Evolutionary conservation across 2,888 invertebrate species (phyloP), one percentile per base, ranked within the genome.

Genomic region (Meghimatium bilineatum): DNA sequence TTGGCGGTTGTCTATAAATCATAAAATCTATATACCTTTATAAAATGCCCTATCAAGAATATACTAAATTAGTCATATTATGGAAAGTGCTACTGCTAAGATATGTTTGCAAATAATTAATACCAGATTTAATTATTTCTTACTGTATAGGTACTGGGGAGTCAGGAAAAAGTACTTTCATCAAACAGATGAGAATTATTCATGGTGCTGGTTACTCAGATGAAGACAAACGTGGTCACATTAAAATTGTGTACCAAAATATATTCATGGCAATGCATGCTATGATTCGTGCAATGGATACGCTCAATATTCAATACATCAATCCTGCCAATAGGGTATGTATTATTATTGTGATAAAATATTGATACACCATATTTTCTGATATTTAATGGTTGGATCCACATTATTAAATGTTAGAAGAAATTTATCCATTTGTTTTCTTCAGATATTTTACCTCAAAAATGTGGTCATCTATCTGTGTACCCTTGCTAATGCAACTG

Each of bases 181-280:
- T 99, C 95, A 99, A 99, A 95, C 99, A 99, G 96, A 99, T 99
- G 99, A 96, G 99, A 95, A 99, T 99, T 95, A 99, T 99, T 95
- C 99, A 99, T 95, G 99, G 99, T 89, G 96, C 98, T 91, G 99
- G 99, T 90, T 99, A 99, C 95, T 98, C 99, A 93, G 98, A 99
- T 95, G 99, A 99, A 94, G 99, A 99, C 95, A 99, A 99, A 95
- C 96, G 97, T 92, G 97, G 97, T 89, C 98, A 98, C 95, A 99
- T 99, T 94, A 99, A 99, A 95, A 96, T 99, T 94, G 99, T 99
- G 92, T 99, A 98, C 95, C 99, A 99, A 95, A 99, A 99, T 95
- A 99, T 99, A 95, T 99, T 99, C 95, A 99, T 99, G 99, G 99
- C 99, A 91, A 99, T 99, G 98, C 98, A 99, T 95, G 98, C 98